Conservation (phyloP, 2,888 invertebrate genomes). For the Mantis religiosa region DNA sequence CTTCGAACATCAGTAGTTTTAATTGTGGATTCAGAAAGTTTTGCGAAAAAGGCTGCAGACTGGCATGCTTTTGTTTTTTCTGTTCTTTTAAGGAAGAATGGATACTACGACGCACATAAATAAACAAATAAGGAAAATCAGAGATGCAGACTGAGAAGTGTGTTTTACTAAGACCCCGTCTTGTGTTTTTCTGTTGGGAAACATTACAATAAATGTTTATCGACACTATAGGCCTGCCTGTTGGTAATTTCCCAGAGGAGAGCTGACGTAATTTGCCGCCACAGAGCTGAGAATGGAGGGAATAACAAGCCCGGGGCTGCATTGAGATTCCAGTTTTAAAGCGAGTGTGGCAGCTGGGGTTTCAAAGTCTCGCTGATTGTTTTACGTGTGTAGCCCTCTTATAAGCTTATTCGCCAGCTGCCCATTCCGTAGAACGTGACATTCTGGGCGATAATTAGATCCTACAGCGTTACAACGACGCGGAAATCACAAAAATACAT, state of each 20-base stretch:
- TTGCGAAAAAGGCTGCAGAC: too few relatives aligned
- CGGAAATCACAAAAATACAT: neutral
- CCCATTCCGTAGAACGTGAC: neutral
- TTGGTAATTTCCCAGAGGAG: neutral
- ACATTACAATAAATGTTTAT: constrained; percentile 8
- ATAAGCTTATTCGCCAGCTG: neutral
- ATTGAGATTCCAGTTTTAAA: neutral
- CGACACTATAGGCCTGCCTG: neutral
- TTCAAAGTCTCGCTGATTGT: neutral
- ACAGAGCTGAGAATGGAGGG: neutral
- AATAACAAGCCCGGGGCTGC: neutral
- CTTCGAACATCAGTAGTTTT: too few relatives aligned
- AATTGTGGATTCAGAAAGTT: too few relatives aligned
- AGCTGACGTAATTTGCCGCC: neutral
- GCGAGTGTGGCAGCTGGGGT: neutral
- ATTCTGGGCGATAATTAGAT: neutral
- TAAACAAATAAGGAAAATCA: neutral
- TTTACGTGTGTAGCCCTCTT: neutral
- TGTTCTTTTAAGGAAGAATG: too few relatives aligned
- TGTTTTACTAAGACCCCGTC: neutral
- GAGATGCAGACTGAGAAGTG: neutral
- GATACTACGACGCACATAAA: neutral
- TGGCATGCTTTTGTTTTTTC: too few relatives aligned
- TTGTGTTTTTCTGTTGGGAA: neutral
- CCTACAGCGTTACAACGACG: neutral